These are phyloP conservation scores for Pogonocichla stellata DNA, from an alignment of 2,113 vertebrate genomes.

Conservation along the genomic window DNA sequence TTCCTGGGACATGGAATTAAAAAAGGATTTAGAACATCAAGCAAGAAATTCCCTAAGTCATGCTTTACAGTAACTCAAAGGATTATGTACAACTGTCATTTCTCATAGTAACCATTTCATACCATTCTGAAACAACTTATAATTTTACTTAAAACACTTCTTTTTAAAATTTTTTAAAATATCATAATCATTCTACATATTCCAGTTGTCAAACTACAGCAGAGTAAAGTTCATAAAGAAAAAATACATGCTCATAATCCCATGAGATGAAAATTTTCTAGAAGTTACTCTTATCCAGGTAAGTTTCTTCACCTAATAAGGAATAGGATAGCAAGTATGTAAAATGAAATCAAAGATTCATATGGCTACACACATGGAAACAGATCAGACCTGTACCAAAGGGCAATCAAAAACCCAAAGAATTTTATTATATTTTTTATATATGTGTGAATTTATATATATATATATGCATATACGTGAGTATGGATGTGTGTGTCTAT, in stretches of 20 bases:
- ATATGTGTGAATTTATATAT: not conserved
- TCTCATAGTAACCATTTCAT: not conserved
- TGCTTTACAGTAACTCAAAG: not conserved
- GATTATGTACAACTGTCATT: not conserved
- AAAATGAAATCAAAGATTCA: not conserved
- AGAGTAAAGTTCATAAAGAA: not conserved
- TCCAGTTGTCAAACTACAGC: not conserved
- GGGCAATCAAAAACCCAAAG: not conserved
- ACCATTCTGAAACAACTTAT: not conserved
- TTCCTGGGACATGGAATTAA: not conserved
- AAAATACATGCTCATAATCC: rapidly evolving
- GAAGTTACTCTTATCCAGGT: not conserved
- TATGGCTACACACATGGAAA: not conserved
- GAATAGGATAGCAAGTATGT: not conserved
- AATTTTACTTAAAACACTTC: not conserved
- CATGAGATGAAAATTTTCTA: not conserved
- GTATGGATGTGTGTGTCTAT: no score
- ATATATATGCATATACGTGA: no score
- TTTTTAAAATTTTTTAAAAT: not conserved
- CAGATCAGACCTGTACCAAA: not conserved
- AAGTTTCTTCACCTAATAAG: not conserved
- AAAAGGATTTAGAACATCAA: not conserved
- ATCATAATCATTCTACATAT: not conserved
- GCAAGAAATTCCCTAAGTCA: not conserved
- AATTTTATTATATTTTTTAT: not conserved